Evolutionary conservation across 2,113 vertebrate genomes (phyloP).

Genomic region (Nibea albiflora): DNA sequence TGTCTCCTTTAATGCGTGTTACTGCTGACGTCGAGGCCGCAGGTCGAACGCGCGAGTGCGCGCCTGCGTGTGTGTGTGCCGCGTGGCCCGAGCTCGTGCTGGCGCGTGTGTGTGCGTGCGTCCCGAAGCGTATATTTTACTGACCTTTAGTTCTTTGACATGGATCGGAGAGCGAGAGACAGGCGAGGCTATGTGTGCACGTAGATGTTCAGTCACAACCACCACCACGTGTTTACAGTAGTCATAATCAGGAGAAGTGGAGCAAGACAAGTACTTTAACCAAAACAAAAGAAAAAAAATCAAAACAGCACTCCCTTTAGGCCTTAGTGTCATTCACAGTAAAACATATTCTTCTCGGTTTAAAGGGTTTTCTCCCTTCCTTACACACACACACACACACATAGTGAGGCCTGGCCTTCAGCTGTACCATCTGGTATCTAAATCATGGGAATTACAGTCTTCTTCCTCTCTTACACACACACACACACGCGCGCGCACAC

Average conservation of each 20-base stretch:
- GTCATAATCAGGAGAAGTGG: constrained; percentile 47
- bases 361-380: constrained; percentile 65
- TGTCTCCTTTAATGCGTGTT: constrained; percentile 51
- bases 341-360: constrained; percentile 66
- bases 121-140: constrained; percentile 29
- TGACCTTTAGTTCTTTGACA: constrained; percentile 39
- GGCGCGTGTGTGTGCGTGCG: neutral
- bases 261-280: constrained; percentile 43
- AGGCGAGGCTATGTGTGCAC: constrained; percentile 36
- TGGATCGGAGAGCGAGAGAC: constrained; percentile 33
- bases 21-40: constrained; percentile 7
- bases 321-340: constrained; percentile 69
- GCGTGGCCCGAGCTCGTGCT: neutral
- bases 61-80: neutral
- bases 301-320: constrained; percentile 55
- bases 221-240: constrained; percentile 50
- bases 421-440: constrained; percentile 84
- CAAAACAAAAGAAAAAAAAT: constrained; percentile 11
- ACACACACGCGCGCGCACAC: constrained; percentile 24
- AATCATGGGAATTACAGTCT: constrained; percentile 79
- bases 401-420: constrained; percentile 72
- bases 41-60: constrained; percentile 17
- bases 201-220: constrained; percentile 43
- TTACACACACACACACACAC: constrained; percentile 31
- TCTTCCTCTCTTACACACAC: constrained; percentile 70